Evolutionary conservation across 2,888 invertebrate species (phyloP).

Genomic region (Athetis lepigone): DNA sequence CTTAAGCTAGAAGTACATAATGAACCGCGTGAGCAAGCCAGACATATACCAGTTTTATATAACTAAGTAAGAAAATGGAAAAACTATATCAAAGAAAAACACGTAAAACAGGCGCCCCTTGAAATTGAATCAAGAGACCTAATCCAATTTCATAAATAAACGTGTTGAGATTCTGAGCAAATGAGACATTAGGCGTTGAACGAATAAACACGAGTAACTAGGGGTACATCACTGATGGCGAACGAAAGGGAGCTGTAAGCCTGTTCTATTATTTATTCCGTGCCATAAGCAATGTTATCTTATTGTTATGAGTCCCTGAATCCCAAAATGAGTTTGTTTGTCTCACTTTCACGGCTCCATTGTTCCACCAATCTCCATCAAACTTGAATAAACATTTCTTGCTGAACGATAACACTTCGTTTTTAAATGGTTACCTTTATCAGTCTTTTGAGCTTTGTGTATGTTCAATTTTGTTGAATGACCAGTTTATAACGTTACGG

Average conservation of each 20-base stretch:
- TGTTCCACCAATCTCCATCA: slow-evolving; percentile 1
- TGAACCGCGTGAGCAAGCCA: not conserved
- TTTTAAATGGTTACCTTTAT: no score
- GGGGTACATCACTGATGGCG: not conserved
- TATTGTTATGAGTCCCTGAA: slow-evolving; percentile 23
- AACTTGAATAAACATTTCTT: not conserved
- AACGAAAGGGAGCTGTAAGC: not conserved
- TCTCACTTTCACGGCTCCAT: slow-evolving; percentile 12
- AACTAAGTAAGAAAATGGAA: slow-evolving; percentile 14
- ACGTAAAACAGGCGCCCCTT: slow-evolving; percentile 33
- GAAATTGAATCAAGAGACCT: slow-evolving; percentile 42
- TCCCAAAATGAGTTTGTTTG: slow-evolving; percentile 34
- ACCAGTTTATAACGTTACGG: no score
- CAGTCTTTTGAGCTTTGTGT: no score
- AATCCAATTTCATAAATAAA: slow-evolving; percentile 49
- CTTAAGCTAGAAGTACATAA: not conserved
- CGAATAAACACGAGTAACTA: slow-evolving; percentile 32
- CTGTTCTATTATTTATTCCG: slow-evolving; percentile 33
- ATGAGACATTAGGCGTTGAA: slow-evolving; percentile 37
- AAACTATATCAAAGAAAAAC: slow-evolving; percentile 28
- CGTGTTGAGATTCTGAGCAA: slow-evolving; percentile 45
- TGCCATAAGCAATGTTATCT: slow-evolving; percentile 14
- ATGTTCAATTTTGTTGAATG: no score
- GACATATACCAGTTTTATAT: slow-evolving; percentile 1
- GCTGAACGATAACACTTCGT: no score